Evolutionary conservation across 2,888 invertebrate species (phyloP).

Genomic region (Coelogynopora nodosa): DNA sequence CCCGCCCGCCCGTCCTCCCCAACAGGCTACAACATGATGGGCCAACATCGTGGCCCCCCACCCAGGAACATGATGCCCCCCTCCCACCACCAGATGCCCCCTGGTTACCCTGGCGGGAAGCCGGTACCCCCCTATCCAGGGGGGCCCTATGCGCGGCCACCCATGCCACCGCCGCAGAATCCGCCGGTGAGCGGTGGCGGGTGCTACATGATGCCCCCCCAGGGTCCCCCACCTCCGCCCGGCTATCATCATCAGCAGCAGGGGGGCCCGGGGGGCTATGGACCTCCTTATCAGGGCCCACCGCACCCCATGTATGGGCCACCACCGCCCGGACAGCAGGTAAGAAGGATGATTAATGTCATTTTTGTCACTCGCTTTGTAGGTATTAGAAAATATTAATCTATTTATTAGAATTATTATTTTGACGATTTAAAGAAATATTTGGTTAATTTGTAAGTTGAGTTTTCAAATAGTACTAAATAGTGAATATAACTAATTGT

Average conservation of each 20-base stretch:
- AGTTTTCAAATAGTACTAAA: too few species aligned
- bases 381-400: too few species aligned
- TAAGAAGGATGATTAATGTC: neutral
- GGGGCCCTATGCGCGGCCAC: neutral
- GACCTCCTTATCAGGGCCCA: neutral
- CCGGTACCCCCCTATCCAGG: constrained; percentile 1
- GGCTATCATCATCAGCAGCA: neutral
- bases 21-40: constrained; percentile 20
- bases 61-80: constrained; percentile 10
- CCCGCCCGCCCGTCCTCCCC: neutral
- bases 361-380: too few species aligned
- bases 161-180: neutral
- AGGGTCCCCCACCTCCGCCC: neutral
- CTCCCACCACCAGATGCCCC: neutral
- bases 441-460: neutral
- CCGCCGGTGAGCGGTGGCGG: neutral
- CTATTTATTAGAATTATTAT: too few species aligned
- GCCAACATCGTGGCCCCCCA: neutral
- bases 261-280: neutral
- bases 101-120: neutral
- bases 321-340: constrained; percentile 2
- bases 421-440: too few species aligned
- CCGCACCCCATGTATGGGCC: constrained; percentile 10
- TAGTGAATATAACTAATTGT: too few species aligned
- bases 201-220: too few species aligned